A percentile compares a stretch with the other conserved stretches of the same genome.
Evolutionary conservation across 2,888 invertebrate genomes (phyloP).

Genomic region (Selenia dentaria): DNA sequence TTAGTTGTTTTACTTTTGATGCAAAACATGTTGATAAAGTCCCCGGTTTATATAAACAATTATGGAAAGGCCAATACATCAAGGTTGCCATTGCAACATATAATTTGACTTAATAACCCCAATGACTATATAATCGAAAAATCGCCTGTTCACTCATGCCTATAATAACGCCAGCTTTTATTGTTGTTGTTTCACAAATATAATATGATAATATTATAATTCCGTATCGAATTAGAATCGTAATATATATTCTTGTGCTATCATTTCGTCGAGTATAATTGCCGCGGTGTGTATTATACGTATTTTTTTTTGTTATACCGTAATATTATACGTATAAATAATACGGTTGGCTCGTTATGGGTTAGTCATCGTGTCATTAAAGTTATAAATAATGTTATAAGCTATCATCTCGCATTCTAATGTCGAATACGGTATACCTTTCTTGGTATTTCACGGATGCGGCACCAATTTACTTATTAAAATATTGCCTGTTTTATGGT

Average conservation of each 20-base stretch:
- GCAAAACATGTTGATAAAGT: neutral
- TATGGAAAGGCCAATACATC: neutral
- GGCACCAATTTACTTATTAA: no score
- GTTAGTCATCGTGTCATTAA: constrained; percentile 61
- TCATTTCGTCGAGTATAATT: constrained; percentile 68
- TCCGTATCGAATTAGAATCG: constrained; percentile 55
- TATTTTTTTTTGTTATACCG: constrained; percentile 18
- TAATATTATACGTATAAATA: constrained; percentile 58
- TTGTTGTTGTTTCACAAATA: constrained; percentile 35
- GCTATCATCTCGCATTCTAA: constrained; percentile 32
- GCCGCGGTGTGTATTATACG: constrained; percentile 48
- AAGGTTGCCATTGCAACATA: constrained; percentile 8
- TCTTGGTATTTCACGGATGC: constrained; percentile 21
- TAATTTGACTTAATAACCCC: constrained; percentile 8
- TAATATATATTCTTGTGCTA: constrained; percentile 66
- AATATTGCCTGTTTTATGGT: no score
- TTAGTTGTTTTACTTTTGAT: neutral
- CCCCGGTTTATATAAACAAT: neutral
- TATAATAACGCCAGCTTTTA: constrained; percentile 29
- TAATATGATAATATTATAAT: constrained; percentile 46
- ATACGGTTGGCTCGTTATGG: constrained; percentile 49
- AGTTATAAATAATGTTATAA: constrained; percentile 56
- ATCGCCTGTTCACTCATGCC: constrained; percentile 23
- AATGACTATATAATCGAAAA: constrained; percentile 14
- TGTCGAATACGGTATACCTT: constrained; percentile 22